A percentile compares a stretch with the other conserved stretches of the same genome.
These are phyloP conservation scores for Andrena praecox DNA, from an alignment of 2,888 invertebrate species.

Conservation along the genomic window DNA sequence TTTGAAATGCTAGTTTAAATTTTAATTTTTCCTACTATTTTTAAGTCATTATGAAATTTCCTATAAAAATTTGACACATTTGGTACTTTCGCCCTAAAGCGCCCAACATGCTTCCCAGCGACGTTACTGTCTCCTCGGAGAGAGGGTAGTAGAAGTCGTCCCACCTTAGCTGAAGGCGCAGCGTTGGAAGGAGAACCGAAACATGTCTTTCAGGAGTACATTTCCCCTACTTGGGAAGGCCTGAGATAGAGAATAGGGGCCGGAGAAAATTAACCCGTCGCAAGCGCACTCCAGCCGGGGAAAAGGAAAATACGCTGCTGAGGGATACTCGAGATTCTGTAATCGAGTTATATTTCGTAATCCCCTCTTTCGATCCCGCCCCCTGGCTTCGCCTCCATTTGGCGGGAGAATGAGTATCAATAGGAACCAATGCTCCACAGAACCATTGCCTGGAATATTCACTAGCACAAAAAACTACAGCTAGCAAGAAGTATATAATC, in stretches of 20 bases:
- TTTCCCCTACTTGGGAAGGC: too few species aligned
- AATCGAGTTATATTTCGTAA: conserved; percentile 69
- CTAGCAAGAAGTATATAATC: background rate
- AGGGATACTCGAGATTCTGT: conserved; percentile 71
- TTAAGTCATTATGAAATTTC: too few species aligned
- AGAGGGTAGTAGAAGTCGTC: too few species aligned
- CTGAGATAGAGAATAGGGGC: background rate
- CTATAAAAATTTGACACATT: too few species aligned
- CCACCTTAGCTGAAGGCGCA: too few species aligned
- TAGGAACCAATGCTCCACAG: conserved; percentile 17
- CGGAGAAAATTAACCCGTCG: conserved; percentile 74
- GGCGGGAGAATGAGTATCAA: conserved; percentile 18
- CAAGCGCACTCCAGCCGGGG: conserved; percentile 63
- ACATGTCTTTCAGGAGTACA: too few species aligned
- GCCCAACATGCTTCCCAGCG: too few species aligned
- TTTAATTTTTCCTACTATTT: too few species aligned
- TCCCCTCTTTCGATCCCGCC: conserved; percentile 45
- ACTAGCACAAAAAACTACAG: background rate
- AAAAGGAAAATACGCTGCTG: conserved; percentile 65
- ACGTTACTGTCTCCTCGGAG: too few species aligned
- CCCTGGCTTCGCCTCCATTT: background rate
- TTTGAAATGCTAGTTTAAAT: too few species aligned
- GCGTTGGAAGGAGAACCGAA: too few species aligned
- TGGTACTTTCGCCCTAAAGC: too few species aligned
- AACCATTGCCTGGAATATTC: conserved; percentile 9